Conservation (phyloP, 2,888 invertebrate genomes). For the Sarcophaga subvicina region DNA sequence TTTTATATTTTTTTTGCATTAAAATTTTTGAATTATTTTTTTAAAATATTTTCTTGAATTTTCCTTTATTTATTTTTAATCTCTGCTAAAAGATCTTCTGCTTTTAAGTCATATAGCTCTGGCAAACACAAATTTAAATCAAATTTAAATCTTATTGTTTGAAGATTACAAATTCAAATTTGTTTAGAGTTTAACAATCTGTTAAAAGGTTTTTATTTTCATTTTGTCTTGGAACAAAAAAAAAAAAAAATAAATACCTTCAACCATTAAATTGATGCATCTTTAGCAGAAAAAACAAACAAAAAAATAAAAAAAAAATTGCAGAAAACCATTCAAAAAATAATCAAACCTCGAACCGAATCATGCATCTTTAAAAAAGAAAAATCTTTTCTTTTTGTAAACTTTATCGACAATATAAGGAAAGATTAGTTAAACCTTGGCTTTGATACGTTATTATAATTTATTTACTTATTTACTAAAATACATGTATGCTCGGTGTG, state of each 20-base stretch:
- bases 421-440: background rate
- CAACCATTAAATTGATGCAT: constrained; percentile 58
- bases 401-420: background rate
- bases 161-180: constrained; percentile 64
- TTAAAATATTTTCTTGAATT: background rate
- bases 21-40: constrained; percentile 7
- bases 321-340: constrained; percentile 21
- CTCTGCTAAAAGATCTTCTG: background rate
- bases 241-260: constrained; percentile 1
- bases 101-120: background rate
- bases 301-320: background rate
- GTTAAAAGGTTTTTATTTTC: constrained; percentile 25
- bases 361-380: constrained; percentile 20
- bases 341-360: constrained; percentile 27
- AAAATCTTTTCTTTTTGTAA: constrained; percentile 2
- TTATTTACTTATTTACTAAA: too few species aligned
- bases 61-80: background rate
- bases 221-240: background rate
- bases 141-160: constrained; percentile 63
- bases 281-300: constrained; percentile 30
- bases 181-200: constrained; percentile 62
- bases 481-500: too few species aligned
- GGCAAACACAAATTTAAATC: constrained; percentile 30
- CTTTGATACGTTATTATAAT: too few species aligned
- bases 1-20: background rate